phyloP scores from a whole-genome alignment of 2,797 vertebrate species.

The Simalia tracyae region DNA sequence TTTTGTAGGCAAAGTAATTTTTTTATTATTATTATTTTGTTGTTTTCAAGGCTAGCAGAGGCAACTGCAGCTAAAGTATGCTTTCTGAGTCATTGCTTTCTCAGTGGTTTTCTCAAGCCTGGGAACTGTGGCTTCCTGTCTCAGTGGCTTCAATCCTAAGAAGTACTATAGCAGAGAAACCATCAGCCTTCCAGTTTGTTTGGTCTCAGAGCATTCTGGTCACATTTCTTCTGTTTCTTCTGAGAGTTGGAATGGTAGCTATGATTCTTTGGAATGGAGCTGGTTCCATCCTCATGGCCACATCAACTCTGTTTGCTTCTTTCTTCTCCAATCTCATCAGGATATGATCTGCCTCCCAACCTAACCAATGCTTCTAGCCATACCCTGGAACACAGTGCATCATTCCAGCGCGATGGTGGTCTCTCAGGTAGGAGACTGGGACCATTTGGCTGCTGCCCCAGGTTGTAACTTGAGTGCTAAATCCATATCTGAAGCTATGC shows the following conservation, averaged over 20 bases:
- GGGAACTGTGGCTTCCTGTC: neutral
- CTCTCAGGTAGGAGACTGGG: neutral
- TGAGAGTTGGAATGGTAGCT: neutral
- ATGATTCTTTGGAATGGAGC: neutral
- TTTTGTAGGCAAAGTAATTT: neutral
- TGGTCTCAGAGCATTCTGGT: neutral
- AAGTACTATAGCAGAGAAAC: neutral
- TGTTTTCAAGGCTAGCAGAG: neutral
- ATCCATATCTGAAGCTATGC: neutral
- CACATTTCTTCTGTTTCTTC: neutral
- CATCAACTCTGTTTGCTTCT: neutral
- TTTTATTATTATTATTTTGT: neutral
- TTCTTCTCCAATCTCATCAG: neutral
- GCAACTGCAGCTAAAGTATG: neutral
- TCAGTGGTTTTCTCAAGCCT: neutral
- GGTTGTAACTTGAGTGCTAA: neutral
- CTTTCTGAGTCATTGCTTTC: neutral
- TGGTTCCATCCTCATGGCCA: neutral
- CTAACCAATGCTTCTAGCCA: neutral
- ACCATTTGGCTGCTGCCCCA: neutral
- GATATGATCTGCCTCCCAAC: neutral
- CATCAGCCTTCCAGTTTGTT: neutral
- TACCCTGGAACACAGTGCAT: neutral
- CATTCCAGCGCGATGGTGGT: neutral
- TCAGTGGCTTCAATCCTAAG: neutral